A percentile compares a stretch with the other conserved stretches of the same genome.
Conservation (phyloP, 2,888 invertebrate genomes). For the Eupithecia pulchellata region DNA sequence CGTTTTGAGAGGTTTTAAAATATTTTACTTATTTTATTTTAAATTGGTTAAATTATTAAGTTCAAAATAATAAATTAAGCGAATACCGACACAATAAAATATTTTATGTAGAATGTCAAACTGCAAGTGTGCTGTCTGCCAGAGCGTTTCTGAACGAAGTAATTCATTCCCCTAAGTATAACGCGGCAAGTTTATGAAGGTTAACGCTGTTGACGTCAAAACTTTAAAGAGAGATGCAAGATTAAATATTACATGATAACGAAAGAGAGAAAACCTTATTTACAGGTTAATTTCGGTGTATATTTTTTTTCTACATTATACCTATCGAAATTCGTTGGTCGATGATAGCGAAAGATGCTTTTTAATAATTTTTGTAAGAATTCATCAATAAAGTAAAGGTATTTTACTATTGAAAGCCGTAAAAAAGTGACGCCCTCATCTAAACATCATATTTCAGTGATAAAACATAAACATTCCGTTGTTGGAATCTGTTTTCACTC, state of each 20-base stretch:
- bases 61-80: background rate
- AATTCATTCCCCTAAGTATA: background rate
- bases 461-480: slow-evolving; percentile 44
- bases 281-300: slow-evolving; percentile 40
- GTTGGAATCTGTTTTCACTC: slow-evolving; percentile 51
- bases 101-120: slow-evolving; percentile 16
- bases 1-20: background rate
- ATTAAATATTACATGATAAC: too few species aligned
- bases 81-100: background rate
- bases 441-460: slow-evolving; percentile 26
- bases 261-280: slow-evolving; percentile 25
- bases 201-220: background rate
- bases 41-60: background rate
- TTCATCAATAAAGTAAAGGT: slow-evolving; percentile 69
- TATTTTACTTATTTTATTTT: background rate
- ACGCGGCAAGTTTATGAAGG: background rate
- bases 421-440: slow-evolving; percentile 33
- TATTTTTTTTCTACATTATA: slow-evolving; percentile 49
- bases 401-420: slow-evolving; percentile 50
- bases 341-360: slow-evolving; percentile 70
- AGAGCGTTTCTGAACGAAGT: slow-evolving; percentile 3
- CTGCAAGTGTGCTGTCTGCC: background rate
- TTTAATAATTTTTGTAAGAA: slow-evolving; percentile 56
- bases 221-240: background rate
- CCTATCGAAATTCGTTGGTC: slow-evolving; percentile 66